phyloP scores from a whole-genome alignment of 2,113 vertebrate species.

The Trogon surrucura region DNA sequence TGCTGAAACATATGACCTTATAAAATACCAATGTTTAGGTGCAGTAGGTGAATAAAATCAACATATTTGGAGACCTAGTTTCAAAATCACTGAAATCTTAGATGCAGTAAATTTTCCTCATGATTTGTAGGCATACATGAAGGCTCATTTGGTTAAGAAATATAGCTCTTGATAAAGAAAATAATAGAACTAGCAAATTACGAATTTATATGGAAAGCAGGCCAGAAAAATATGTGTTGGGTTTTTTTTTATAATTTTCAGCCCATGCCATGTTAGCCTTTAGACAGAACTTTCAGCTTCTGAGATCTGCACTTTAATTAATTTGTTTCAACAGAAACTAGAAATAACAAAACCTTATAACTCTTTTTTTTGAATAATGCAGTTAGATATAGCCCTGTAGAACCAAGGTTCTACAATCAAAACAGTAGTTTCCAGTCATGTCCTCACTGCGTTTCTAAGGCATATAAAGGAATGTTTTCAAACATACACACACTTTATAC shows the following conservation, averaged over 20 bases:
- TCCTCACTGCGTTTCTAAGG: background rate
- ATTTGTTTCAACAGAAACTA: background rate
- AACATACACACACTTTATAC: background rate
- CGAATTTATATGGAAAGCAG: background rate
- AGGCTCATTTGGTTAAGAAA: background rate
- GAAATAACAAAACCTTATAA: background rate
- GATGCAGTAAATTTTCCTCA: background rate
- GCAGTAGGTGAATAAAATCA: background rate
- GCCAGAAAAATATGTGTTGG: background rate
- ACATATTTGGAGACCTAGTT: background rate
- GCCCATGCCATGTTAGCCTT: fast-evolving
- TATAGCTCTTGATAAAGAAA: background rate
- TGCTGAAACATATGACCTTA: background rate
- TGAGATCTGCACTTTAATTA: background rate
- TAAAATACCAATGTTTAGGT: background rate
- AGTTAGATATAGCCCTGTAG: background rate
- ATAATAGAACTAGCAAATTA: background rate
- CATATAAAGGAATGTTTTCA: background rate
- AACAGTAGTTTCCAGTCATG: background rate
- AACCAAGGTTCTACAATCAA: background rate
- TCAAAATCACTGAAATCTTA: background rate
- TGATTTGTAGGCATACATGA: background rate
- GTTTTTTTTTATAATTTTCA: background rate
- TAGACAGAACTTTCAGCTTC: background rate
- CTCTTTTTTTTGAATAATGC: background rate